phyloP scores from a whole-genome alignment of 35 echinoderm and acorn worm species.

The Diadema setosum region DNA sequence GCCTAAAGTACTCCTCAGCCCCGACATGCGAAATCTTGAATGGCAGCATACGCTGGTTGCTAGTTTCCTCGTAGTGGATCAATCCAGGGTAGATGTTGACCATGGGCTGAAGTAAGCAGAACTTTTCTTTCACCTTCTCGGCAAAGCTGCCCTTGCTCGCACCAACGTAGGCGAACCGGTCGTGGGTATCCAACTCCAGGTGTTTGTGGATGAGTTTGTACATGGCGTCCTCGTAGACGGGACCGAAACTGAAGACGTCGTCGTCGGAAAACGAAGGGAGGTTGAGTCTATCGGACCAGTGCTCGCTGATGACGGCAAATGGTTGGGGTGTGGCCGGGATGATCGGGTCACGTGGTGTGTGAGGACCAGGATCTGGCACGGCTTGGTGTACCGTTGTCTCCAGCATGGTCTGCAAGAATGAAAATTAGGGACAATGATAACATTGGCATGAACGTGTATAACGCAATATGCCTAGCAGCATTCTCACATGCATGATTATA shows the following conservation, averaged over 20 bases:
- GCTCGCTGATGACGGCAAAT: constrained; percentile 85
- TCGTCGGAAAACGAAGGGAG: constrained; percentile 16
- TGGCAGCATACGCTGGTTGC: constrained; percentile 71
- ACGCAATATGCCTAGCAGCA: not conserved
- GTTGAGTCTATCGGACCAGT: constrained; percentile 73
- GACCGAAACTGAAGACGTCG: constrained; percentile 88
- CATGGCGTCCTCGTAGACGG: constrained; percentile 75
- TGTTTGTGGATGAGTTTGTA: constrained; percentile 95
- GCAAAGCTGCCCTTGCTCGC: constrained; percentile 76
- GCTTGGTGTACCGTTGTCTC: not conserved
- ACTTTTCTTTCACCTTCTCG: constrained; percentile 85
- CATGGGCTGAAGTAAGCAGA: constrained; percentile 93
- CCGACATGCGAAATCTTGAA: constrained; percentile 83
- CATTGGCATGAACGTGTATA: not conserved
- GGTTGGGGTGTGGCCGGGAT: constrained; percentile 71
- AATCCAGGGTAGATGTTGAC: constrained; percentile 91
- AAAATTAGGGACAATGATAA: not conserved
- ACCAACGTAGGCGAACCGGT: constrained; percentile 92
- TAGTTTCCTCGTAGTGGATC: constrained; percentile 90
- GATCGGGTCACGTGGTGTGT: not conserved
- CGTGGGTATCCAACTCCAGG: constrained; percentile 90
- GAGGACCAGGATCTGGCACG: not conserved
- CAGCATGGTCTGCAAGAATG: not conserved
- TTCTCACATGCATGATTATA: not conserved
- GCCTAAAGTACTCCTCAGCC: constrained; percentile 89